Conservation (phyloP, 2,888 invertebrate species). For the Ochropleura leucogaster region DNA sequence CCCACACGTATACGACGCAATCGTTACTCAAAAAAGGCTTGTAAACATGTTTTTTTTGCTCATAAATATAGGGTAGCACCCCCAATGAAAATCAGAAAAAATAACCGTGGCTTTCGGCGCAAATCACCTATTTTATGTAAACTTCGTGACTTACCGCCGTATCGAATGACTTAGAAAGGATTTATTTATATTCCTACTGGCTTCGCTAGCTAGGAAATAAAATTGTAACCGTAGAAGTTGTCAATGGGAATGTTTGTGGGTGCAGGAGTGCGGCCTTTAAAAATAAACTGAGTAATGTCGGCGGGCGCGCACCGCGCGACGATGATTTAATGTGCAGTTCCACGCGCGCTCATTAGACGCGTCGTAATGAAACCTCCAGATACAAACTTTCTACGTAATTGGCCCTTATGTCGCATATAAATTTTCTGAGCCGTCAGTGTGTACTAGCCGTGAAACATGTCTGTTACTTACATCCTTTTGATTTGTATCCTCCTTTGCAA, state of each 20-base stretch:
- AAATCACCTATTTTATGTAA: slow-evolving; percentile 90
- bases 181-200: slow-evolving; percentile 85
- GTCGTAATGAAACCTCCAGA: slow-evolving; percentile 68
- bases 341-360: slow-evolving; percentile 77
- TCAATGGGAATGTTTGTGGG: slow-evolving; percentile 80
- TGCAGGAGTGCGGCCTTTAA: slow-evolving; percentile 73
- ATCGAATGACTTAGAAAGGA: slow-evolving; percentile 90
- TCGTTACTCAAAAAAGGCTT: slow-evolving; percentile 78
- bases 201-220: slow-evolving; percentile 73
- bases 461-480: slow-evolving; percentile 8
- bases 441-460: slow-evolving; percentile 31
- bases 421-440: slow-evolving; percentile 40
- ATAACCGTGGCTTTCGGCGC: slow-evolving; percentile 85
- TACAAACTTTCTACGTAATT: slow-evolving; percentile 67
- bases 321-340: slow-evolving; percentile 79
- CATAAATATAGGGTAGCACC: slow-evolving; percentile 81
- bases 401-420: slow-evolving; percentile 58
- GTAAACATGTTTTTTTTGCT: slow-evolving; percentile 87
- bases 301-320: slow-evolving; percentile 71
- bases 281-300: slow-evolving; percentile 77
- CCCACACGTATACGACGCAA: slow-evolving; percentile 61
- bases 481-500: slow-evolving; percentile 30
- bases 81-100: slow-evolving; percentile 79
- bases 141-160: slow-evolving; percentile 89
- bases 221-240: slow-evolving; percentile 74